Percentiles rank a stretch among this genome's conserved stretches.
Conservation (phyloP, 2,797 vertebrate species). For the Meda fulgida region DNA sequence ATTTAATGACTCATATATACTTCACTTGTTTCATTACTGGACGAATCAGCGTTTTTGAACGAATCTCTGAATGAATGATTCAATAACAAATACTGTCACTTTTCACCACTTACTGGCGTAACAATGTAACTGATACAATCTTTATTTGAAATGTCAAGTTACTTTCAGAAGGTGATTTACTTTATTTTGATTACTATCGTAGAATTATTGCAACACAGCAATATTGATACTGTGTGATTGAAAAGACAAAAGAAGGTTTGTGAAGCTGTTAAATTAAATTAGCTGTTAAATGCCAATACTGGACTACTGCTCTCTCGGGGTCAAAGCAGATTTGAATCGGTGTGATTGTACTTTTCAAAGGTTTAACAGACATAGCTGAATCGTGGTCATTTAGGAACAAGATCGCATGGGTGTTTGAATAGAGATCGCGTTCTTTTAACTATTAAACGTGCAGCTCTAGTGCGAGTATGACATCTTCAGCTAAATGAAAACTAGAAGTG, state of each 20-base stretch:
- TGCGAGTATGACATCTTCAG: neutral
- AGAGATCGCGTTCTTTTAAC: neutral
- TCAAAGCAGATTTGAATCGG: too few species aligned
- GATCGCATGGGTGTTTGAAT: too few species aligned
- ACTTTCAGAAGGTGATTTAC: neutral
- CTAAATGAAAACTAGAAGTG: neutral
- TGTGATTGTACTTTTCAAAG: too few species aligned
- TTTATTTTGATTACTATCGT: neutral
- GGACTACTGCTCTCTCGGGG: too few species aligned
- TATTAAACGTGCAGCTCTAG: too few species aligned
- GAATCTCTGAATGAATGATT: neutral
- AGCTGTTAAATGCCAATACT: too few species aligned
- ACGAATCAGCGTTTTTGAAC: neutral
- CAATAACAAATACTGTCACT: neutral
- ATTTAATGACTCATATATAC: neutral
- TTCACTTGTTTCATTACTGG: neutral
- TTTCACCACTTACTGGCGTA: too few species aligned
- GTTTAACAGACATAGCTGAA: too few species aligned
- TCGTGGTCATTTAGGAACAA: too few species aligned
- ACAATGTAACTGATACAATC: too few species aligned
- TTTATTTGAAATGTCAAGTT: neutral
- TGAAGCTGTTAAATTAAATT: neutral
- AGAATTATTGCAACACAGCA: neutral
- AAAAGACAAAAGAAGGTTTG: neutral
- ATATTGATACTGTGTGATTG: neutral